A percentile compares a stretch with the other conserved stretches of the same genome.
These are phyloP conservation scores for Poecilia velifera DNA, from an alignment of 2,797 vertebrate species.

Conservation along the genomic window DNA sequence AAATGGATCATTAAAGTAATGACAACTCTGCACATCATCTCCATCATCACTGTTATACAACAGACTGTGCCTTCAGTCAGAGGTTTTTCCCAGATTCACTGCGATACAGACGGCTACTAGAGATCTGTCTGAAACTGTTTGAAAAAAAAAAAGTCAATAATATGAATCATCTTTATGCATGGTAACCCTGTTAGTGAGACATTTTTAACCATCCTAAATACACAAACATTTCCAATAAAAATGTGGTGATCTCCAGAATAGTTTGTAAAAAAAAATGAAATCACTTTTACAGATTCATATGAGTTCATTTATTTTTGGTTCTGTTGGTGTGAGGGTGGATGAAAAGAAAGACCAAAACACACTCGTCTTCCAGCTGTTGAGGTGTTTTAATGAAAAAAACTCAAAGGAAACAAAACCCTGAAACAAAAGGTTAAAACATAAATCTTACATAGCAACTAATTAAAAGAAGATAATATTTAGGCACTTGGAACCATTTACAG, in stretches of 20 bases:
- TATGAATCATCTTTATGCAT: not conserved
- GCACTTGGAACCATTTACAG: conserved; percentile 75
- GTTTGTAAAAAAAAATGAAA: not conserved
- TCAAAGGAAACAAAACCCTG: conserved; percentile 65
- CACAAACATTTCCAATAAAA: not conserved
- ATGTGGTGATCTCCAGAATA: not conserved
- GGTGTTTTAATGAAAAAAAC: conserved; percentile 68
- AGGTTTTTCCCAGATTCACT: too few relatives aligned
- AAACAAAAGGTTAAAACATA: conserved; percentile 61
- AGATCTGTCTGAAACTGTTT: too few relatives aligned
- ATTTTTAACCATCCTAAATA: not conserved
- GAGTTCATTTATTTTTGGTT: not conserved
- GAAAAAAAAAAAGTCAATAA: too few relatives aligned
- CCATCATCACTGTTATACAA: too few relatives aligned
- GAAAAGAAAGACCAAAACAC: conserved; percentile 54
- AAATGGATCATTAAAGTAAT: too few relatives aligned
- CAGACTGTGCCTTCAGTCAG: too few relatives aligned
- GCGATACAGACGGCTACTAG: too few relatives aligned
- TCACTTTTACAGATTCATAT: not conserved
- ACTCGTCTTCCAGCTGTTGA: conserved; percentile 38
- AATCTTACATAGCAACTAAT: conserved; percentile 61
- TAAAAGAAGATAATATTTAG: conserved; percentile 69
- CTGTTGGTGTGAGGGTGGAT: not conserved
- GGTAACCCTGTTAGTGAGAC: not conserved
- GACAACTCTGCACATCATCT: too few relatives aligned